Conservation (phyloP, 2,888 invertebrate genomes). For the Chalcosyrphus nemorum region DNA sequence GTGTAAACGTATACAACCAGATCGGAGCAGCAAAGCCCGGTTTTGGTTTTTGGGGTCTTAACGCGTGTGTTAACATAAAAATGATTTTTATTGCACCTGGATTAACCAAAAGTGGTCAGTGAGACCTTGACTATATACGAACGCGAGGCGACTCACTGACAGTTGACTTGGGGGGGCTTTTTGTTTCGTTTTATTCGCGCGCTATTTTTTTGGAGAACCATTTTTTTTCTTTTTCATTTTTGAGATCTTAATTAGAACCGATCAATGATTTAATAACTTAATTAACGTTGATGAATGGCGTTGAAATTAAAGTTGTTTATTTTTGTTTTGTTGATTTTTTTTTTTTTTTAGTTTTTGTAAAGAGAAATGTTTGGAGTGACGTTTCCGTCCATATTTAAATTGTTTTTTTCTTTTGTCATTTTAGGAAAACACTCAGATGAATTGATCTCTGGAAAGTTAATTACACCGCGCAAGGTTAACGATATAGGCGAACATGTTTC, state of each 20-base stretch:
- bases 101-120: slow-evolving; percentile 34
- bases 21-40: background rate
- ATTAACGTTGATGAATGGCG: slow-evolving; percentile 46
- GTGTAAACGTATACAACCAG: background rate
- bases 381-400: background rate
- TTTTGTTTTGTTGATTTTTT: background rate
- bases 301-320: background rate
- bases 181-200: background rate
- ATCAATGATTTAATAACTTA: slow-evolving; percentile 59
- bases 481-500: slow-evolving; percentile 79
- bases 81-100: slow-evolving; percentile 62
- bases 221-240: slow-evolving; percentile 24
- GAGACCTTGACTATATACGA: slow-evolving; percentile 52
- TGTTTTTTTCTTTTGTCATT: too few relatives aligned
- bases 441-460: slow-evolving; percentile 78
- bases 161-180: background rate
- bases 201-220: background rate
- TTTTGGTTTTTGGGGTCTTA: slow-evolving; percentile 8
- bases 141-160: slow-evolving; percentile 25
- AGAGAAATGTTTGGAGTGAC: background rate
- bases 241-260: slow-evolving; percentile 59
- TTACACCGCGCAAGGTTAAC: slow-evolving; percentile 80
- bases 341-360: slow-evolving; percentile 2
- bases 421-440: slow-evolving; percentile 80
- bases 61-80: slow-evolving; percentile 49